Conservation (phyloP, 2,888 invertebrate genomes). For the Beris morrisii region DNA sequence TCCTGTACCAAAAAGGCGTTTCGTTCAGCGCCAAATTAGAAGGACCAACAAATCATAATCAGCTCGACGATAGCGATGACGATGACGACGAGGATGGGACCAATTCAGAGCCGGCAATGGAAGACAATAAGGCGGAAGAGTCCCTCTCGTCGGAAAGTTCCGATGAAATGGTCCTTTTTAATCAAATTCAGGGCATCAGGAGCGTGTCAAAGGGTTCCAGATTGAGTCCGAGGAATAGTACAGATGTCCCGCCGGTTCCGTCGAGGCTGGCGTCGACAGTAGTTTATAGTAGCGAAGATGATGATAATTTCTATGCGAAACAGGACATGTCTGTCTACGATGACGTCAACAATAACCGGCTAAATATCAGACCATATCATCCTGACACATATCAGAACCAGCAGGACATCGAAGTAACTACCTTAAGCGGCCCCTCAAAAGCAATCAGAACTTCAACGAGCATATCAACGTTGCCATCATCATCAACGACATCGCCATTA, state of each 20-base stretch:
- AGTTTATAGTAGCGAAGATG: slow-evolving; percentile 24
- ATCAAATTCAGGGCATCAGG: slow-evolving; percentile 18
- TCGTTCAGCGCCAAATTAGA: slow-evolving; percentile 76
- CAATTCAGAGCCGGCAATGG: slow-evolving; percentile 11
- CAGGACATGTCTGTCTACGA: slow-evolving; percentile 55
- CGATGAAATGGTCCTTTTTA: slow-evolving; percentile 8
- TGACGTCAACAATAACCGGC: slow-evolving; percentile 55
- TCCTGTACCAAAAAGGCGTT: slow-evolving; percentile 76
- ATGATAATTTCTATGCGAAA: slow-evolving; percentile 50
- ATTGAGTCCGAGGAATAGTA: neutral
- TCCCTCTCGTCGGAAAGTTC: slow-evolving; percentile 4
- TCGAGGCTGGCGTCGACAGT: neutral
- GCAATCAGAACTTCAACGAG: slow-evolving; percentile 6
- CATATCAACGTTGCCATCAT: slow-evolving; percentile 12
- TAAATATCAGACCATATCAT: slow-evolving; percentile 51
- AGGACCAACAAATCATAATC: slow-evolving; percentile 50
- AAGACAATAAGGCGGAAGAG: slow-evolving; percentile 23
- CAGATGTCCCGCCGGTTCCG: neutral
- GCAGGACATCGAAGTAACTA: neutral
- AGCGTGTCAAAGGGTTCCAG: neutral
- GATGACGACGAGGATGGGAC: slow-evolving; percentile 10
- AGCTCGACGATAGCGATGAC: slow-evolving; percentile 6
- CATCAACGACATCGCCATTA: neutral
- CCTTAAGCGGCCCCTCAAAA: neutral
- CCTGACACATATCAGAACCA: slow-evolving; percentile 48